Conservation (phyloP, 2,797 vertebrate species). For the Sphenodon punctatus region DNA sequence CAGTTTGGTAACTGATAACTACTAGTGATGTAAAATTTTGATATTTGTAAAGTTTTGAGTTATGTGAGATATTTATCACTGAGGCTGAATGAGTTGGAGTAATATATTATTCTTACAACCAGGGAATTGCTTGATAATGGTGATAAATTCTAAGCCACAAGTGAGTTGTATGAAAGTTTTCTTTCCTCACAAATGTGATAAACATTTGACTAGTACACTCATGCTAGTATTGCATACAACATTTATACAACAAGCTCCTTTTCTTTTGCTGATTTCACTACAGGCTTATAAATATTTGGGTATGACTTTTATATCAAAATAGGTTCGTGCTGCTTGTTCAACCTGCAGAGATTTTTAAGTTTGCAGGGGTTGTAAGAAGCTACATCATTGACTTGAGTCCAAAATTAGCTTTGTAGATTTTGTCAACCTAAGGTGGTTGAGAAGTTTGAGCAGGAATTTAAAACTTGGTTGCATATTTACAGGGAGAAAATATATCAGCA, state of each 20-base stretch:
- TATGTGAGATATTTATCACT: constrained; percentile 18
- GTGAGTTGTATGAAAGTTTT: constrained; percentile 6
- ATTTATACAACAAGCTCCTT: constrained; percentile 37
- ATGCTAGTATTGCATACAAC: not conserved
- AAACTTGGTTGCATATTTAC: constrained; percentile 21
- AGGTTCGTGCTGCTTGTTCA: constrained; percentile 42
- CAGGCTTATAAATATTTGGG: constrained; percentile 35
- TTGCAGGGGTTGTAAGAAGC: constrained; percentile 47
- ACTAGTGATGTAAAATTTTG: constrained; percentile 34
- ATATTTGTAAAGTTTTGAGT: constrained; percentile 34
- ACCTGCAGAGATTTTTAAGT: constrained; percentile 39
- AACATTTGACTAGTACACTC: constrained; percentile 34
- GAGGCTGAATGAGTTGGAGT: constrained; percentile 47
- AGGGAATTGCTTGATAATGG: constrained; percentile 21
- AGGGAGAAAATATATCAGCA: not conserved
- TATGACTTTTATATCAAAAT: constrained; percentile 50
- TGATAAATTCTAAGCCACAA: constrained; percentile 20
- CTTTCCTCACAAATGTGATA: not conserved
- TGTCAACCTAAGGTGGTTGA: constrained; percentile 25
- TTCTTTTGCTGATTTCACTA: constrained; percentile 39
- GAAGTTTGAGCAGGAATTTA: constrained; percentile 28
- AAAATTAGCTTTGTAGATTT: constrained; percentile 50
- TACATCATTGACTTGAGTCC: constrained; percentile 32
- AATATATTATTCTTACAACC: constrained; percentile 55
- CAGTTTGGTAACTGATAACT: constrained; percentile 55